Percentiles rank a stretch among this genome's conserved stretches.
Evolutionary conservation across 35 echinoderm and acorn worm genomes (phyloP).

Genomic region (Acanthaster planci): DNA sequence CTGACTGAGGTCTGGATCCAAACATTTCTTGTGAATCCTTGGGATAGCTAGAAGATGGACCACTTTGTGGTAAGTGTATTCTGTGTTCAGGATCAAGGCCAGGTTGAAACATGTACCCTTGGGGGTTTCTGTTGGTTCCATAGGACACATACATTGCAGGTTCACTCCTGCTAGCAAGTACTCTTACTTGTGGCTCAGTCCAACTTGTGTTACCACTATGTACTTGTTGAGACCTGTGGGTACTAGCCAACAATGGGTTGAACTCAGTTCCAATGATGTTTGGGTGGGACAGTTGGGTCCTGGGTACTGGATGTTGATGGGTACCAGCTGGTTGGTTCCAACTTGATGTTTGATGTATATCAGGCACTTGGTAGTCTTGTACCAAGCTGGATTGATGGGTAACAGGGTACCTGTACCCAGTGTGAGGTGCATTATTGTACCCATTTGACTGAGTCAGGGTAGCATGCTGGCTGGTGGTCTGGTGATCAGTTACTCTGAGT

Average conservation of each 20-base stretch:
- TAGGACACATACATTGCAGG: neutral
- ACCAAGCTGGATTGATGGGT: too few species aligned
- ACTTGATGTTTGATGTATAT: too few species aligned
- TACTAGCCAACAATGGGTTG: conserved; percentile 14
- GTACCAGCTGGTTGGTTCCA: too few species aligned
- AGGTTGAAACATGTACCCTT: neutral
- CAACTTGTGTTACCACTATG: too few species aligned
- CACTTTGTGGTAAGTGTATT: neutral
- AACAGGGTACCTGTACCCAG: neutral
- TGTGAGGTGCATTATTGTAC: neutral
- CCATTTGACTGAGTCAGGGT: neutral
- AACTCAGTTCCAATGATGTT: neutral
- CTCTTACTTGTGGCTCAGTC: too few species aligned
- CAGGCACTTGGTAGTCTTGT: too few species aligned
- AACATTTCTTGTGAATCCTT: neutral
- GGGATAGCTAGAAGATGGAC: neutral
- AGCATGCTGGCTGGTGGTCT: neutral
- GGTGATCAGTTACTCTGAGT: neutral
- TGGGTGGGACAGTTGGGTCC: neutral
- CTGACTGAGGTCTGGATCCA: conserved; percentile 7
- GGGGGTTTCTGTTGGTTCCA: neutral
- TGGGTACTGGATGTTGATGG: too few species aligned
- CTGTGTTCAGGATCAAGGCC: neutral
- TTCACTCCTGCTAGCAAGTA: neutral
- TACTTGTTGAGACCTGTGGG: neutral